Evolutionary conservation across 2,113 vertebrate species (phyloP), one percentile per base, ranked within the genome.

Genomic region (Oenanthe oenanthe): DNA sequence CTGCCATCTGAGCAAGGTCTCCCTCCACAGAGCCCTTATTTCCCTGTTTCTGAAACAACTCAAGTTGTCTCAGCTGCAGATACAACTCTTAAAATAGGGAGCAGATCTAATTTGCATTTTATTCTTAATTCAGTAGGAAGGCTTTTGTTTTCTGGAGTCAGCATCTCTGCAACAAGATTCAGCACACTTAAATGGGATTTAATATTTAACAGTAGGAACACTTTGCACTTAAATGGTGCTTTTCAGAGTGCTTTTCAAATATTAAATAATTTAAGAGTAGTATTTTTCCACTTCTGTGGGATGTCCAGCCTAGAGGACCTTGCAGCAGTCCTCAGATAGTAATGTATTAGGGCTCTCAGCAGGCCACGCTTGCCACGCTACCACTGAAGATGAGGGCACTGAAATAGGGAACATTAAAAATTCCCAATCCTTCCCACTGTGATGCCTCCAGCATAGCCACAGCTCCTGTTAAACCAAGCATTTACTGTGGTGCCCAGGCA

Each of bases 191-290:
- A 95, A 94, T 58, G 28, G 65, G 60, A 89, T 95, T 97, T 93
- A 96, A 94, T 95, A 95, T 96, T 94, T 96, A 95, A 97, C 92
- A 96, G 77, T 84, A 88, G 60, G 82, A 88, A 92, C 79, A 84
- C 79, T 93, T 93, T 61, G 90, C 90, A 94, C 94, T 78, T 96
- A 96, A 96, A 96, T 86, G 75, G 56, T 67, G 75, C 88, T 88
- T 93, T 92, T 92, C 93, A 91, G 61, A 95, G 54, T 80, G 91
- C 74, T 94, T 96, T 90, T 80, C 90, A 84, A 86, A 81, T 63
- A 90, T 65, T 95, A 74, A 94, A 92, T 96, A 72, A 95, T 93
- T 88, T 61, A 95, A 77, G 56, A 86, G 56, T 14, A 71, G 76
- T 61, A 48, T 77, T 93, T 92, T 96, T 81, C 85, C 75, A 74